Evolutionary conservation across 2,113 vertebrate genomes (phyloP).

Genomic region (Brienomyrus brachyistius): DNA sequence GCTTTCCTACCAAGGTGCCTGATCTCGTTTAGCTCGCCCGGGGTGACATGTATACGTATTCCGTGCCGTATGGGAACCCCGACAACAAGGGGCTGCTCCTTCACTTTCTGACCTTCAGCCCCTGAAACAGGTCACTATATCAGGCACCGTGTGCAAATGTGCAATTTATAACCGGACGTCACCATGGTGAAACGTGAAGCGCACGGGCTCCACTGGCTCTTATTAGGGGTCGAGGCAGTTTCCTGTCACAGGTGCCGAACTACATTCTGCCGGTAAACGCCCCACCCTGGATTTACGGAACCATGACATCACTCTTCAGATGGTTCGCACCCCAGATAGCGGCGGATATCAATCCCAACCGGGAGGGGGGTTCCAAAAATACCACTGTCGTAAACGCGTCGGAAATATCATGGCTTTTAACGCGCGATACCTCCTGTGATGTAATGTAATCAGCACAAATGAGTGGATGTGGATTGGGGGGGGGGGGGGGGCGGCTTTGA

Average conservation of each 20-base stretch:
- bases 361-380: not conserved
- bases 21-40: not conserved
- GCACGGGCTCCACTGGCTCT: not conserved
- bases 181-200: not conserved
- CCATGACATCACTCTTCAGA: not conserved
- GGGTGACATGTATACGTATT: not conserved
- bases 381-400: not conserved
- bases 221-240: not conserved
- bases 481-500: not conserved
- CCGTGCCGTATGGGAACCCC: not conserved
- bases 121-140: not conserved
- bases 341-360: not conserved
- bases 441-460: not conserved
- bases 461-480: not conserved
- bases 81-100: too few species aligned
- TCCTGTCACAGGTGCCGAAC: conserved; percentile 24
- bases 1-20: not conserved
- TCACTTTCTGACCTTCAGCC: not conserved
- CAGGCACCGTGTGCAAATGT: not conserved
- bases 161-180: not conserved
- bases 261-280: conserved; percentile 28
- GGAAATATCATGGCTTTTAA: not conserved
- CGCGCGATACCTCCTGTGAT: not conserved
- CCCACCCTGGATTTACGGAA: conserved; percentile 29
- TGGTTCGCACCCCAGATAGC: not conserved